These are phyloP conservation scores for Drosophila fulvimacula DNA, from an alignment of 2,888 invertebrate species.

Conservation along the genomic window DNA sequence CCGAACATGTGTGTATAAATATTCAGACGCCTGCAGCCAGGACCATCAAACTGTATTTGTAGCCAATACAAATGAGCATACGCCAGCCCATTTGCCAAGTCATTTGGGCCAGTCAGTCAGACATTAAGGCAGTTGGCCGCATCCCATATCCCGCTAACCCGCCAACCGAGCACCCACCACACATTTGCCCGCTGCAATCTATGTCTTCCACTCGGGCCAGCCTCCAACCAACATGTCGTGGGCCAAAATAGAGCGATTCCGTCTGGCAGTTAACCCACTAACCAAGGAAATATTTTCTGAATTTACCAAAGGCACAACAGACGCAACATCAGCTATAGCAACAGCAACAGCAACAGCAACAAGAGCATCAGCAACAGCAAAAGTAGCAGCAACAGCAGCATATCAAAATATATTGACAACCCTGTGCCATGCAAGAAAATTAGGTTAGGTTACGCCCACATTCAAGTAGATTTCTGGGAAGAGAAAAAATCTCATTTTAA, in stretches of 20 bases:
- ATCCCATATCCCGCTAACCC: conserved; percentile 4
- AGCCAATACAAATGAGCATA: conserved; percentile 80
- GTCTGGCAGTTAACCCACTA: conserved; percentile 74
- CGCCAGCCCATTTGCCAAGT: conserved; percentile 77
- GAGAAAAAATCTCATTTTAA: conserved; percentile 19
- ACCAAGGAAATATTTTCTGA: conserved; percentile 57
- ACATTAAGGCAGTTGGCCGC: conserved; percentile 56
- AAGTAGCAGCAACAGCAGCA: conserved; percentile 22
- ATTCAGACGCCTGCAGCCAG: conserved; percentile 64
- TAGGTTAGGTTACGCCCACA: conserved; percentile 34
- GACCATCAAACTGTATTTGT: conserved; percentile 77
- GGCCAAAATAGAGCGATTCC: conserved; percentile 66
- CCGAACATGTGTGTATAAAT: conserved; percentile 68
- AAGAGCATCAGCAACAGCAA: conserved; percentile 3
- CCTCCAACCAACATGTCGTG: conserved; percentile 37
- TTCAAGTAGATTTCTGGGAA: background rate
- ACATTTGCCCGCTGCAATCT: conserved; percentile 43
- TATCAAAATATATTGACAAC: conserved; percentile 59
- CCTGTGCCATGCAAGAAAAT: conserved; percentile 38
- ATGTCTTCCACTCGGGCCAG: conserved; percentile 30
- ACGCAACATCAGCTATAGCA: conserved; percentile 3
- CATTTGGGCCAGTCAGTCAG: conserved; percentile 62
- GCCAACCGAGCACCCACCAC: conserved; percentile 1
- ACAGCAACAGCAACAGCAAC: conserved; percentile 21
- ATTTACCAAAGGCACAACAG: conserved; percentile 28